Percentiles rank a stretch among this genome's conserved stretches.
Conservation (phyloP, 2,888 invertebrate species). For the Ectemnius cavifrons region DNA sequence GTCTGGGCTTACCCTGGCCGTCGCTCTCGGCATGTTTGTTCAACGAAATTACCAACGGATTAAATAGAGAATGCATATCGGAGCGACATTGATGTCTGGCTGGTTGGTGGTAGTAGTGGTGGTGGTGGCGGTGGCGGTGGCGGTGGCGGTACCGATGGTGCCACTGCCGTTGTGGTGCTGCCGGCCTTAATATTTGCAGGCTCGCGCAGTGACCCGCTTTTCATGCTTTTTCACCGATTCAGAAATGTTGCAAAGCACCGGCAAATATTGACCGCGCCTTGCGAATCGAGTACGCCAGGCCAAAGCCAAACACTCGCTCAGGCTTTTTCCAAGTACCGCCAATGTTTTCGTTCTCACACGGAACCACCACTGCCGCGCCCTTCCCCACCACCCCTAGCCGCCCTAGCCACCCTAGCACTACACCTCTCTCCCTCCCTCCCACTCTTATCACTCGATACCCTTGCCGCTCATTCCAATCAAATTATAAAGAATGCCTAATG, state of each 20-base stretch:
- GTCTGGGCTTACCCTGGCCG: neutral
- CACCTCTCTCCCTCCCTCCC: neutral
- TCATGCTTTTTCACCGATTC: constrained; percentile 21
- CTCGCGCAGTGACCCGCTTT: constrained; percentile 21
- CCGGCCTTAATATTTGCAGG: constrained; percentile 42
- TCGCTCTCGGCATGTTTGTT: constrained; percentile 51
- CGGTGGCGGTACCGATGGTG: neutral
- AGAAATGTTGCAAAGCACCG: constrained; percentile 33
- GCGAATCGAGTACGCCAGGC: constrained; percentile 3
- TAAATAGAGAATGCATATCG: constrained; percentile 57
- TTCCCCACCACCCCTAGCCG: neutral
- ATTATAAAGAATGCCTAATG: neutral
- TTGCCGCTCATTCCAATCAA: neutral
- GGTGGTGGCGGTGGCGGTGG: too few species aligned
- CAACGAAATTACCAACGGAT: constrained; percentile 60
- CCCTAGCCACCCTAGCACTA: neutral
- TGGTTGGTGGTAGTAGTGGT: neutral
- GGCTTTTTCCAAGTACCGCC: constrained; percentile 4
- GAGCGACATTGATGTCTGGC: constrained; percentile 30
- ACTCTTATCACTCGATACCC: neutral
- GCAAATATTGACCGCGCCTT: constrained; percentile 30
- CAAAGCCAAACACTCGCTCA: constrained; percentile 13
- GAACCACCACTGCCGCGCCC: neutral
- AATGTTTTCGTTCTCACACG: constrained; percentile 2
- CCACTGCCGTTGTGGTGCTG: constrained; percentile 2